Percentiles rank a stretch among this genome's conserved stretches.
phyloP scores from a whole-genome alignment of 1,140 invertebrate genomes.

The Musca vetustissima region DNA sequence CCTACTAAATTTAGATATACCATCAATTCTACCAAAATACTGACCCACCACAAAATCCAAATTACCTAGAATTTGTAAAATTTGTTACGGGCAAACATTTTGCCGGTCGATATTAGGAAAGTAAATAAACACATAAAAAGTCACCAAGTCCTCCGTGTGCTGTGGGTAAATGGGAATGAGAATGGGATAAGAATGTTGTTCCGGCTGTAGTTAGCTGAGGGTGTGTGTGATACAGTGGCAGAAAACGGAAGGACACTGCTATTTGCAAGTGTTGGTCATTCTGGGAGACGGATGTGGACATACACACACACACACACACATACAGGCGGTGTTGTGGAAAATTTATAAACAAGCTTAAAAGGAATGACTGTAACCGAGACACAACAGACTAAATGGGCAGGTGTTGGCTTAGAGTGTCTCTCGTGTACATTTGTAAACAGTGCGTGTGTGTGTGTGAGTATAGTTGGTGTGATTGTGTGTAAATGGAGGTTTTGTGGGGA shows the following conservation, averaged over 20 bases:
- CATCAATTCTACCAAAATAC: too few relatives aligned
- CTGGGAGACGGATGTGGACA: too few relatives aligned
- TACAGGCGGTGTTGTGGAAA: conserved; percentile 9
- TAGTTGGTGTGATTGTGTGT: not conserved
- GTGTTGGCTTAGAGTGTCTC: conserved; percentile 10
- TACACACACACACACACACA: not conserved
- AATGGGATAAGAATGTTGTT: too few relatives aligned
- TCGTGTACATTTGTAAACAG: not conserved
- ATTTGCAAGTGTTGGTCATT: conserved; percentile 18
- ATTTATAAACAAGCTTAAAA: conserved; percentile 23
- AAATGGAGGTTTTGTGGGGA: not conserved
- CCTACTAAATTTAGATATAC: too few relatives aligned
- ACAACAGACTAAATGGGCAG: conserved; percentile 17
- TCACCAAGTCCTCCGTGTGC: too few relatives aligned
- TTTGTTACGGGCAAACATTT: not conserved
- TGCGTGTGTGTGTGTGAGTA: not conserved
- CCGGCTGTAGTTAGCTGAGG: too few relatives aligned
- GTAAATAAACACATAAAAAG: conserved; percentile 18
- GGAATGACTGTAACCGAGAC: conserved; percentile 18
- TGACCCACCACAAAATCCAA: conserved; percentile 16
- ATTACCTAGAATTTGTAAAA: conserved; percentile 9
- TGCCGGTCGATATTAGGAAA: conserved; percentile 8
- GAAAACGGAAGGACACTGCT: conserved; percentile 19
- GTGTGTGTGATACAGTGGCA: not conserved
- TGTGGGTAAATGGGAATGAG: too few relatives aligned